A percentile compares a stretch with the other conserved stretches of the same genome.
These are phyloP conservation scores for Pandemis heparana DNA, from an alignment of 2,888 invertebrate genomes.

Conservation along the genomic window DNA sequence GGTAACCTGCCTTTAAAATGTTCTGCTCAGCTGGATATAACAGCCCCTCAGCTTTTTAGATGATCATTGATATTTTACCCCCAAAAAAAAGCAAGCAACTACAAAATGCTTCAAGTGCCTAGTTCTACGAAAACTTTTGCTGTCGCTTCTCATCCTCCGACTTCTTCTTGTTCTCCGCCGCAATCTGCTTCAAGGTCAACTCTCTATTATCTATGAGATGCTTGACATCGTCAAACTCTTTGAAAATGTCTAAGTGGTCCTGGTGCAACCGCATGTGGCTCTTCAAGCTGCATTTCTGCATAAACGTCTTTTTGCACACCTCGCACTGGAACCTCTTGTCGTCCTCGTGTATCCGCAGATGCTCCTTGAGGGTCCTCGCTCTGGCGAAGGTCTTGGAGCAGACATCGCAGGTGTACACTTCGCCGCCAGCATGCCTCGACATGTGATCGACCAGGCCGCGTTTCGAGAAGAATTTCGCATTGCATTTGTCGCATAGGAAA, in stretches of 20 bases:
- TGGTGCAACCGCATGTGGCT: conserved; percentile 76
- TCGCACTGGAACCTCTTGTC: conserved; percentile 74
- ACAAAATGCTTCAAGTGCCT: not conserved
- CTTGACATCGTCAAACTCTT: conserved; percentile 81
- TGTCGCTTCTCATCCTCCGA: conserved; percentile 61
- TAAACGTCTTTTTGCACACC: conserved; percentile 75
- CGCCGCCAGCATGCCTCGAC: conserved; percentile 68
- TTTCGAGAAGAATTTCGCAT: conserved; percentile 78
- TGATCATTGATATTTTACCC: not conserved
- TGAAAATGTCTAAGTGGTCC: conserved; percentile 79
- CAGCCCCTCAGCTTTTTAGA: not conserved
- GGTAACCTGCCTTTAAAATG: not conserved
- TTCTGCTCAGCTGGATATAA: not conserved
- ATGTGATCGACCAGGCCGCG: conserved; percentile 74
- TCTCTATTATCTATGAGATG: conserved; percentile 79
- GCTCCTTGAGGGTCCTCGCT: conserved; percentile 69
- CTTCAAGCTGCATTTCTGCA: conserved; percentile 78
- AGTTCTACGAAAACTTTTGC: conserved; percentile 52
- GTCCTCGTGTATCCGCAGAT: conserved; percentile 72
- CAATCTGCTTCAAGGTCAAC: conserved; percentile 77
- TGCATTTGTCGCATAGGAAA: conserved; percentile 75
- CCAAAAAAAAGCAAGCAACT: conserved; percentile 3
- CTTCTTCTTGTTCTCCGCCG: conserved; percentile 72
- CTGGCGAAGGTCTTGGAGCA: conserved; percentile 73
- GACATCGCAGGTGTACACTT: conserved; percentile 67